These are phyloP conservation scores for Ardeotis arabs DNA, from an alignment of 2,113 vertebrate species.

Conservation along the genomic window DNA sequence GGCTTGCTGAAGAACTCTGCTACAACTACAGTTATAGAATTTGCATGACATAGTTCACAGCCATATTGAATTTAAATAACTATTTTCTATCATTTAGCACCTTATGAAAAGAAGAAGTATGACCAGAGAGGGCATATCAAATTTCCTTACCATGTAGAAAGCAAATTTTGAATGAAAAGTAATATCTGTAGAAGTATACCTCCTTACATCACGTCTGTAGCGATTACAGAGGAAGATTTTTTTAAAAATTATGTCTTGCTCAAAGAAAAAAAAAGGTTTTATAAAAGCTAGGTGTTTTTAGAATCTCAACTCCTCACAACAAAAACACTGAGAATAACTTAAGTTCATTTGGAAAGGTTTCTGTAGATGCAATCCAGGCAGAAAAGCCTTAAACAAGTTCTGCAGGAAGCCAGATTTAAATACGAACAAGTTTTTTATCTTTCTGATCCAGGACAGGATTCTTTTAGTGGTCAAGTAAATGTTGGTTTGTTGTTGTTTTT, in stretches of 20 bases:
- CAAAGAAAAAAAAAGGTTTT: not conserved
- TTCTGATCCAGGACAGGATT: constrained; percentile 12
- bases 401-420: constrained; percentile 44
- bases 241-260: not conserved
- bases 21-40: not conserved
- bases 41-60: not conserved
- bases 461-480: not conserved
- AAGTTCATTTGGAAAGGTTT: constrained; percentile 11
- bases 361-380: not conserved
- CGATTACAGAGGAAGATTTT: not conserved
- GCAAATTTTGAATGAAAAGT: not conserved
- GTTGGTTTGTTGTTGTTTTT: not conserved
- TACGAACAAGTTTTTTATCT: constrained; percentile 24
- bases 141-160: not conserved
- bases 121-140: not conserved
- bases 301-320: not conserved
- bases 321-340: not conserved
- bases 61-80: not conserved
- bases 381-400: constrained; percentile 35
- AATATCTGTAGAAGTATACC: not conserved
- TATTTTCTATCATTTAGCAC: not conserved
- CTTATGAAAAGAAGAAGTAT: not conserved
- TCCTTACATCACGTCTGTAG: not conserved
- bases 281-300: not conserved
- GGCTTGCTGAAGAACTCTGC: not conserved